Percentiles rank a stretch among this genome's conserved stretches.
phyloP scores from a whole-genome alignment of 1,140 invertebrate genomes.

The Leptinotarsa undecemlineata region DNA sequence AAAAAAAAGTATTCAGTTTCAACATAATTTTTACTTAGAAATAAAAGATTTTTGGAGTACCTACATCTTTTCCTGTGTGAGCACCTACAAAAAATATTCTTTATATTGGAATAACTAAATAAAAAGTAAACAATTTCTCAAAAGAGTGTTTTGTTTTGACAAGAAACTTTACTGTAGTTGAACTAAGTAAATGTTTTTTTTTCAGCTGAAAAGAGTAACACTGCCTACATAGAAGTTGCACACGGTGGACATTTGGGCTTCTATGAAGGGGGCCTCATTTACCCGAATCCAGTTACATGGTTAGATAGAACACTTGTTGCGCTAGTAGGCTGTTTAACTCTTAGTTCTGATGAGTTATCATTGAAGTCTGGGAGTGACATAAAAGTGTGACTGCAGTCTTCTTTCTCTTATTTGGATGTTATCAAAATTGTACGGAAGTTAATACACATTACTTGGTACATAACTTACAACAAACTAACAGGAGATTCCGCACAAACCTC shows the following conservation, averaged over 20 bases:
- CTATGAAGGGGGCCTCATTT: constrained; percentile 83
- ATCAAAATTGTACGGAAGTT: neutral
- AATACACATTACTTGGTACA: neutral
- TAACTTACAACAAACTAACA: neutral
- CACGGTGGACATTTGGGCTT: constrained; percentile 93
- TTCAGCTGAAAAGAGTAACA: constrained; percentile 69
- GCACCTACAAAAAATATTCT: too few species aligned
- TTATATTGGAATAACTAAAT: too few species aligned
- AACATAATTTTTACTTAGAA: too few species aligned
- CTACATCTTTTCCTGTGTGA: too few species aligned
- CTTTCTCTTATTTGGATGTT: neutral
- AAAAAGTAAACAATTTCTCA: too few species aligned
- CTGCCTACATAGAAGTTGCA: constrained; percentile 77
- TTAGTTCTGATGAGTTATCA: constrained; percentile 60
- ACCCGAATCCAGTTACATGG: constrained; percentile 89
- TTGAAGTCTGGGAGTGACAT: constrained; percentile 39
- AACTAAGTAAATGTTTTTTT: constrained; percentile 38
- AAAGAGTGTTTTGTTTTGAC: too few species aligned
- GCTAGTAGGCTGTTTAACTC: constrained; percentile 69
- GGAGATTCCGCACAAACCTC: neutral
- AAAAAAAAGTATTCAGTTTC: too few species aligned
- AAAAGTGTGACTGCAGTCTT: neutral
- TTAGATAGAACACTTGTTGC: constrained; percentile 81
- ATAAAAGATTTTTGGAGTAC: too few species aligned
- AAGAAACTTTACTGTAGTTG: too few species aligned